Conservation (phyloP, 1,140 invertebrate species). For the Bombus superbus region DNA sequence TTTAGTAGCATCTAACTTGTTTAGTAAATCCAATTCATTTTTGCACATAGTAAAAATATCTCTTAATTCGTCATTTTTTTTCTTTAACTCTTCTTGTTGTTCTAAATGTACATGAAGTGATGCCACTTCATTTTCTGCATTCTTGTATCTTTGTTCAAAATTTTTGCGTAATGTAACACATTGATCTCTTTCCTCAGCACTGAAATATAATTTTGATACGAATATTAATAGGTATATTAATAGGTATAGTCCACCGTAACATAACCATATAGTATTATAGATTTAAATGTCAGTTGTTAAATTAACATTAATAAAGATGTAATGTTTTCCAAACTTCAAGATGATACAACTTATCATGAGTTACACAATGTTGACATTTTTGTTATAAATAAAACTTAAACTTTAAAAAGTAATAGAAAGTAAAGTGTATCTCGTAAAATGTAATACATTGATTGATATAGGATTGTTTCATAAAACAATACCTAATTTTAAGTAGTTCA, state of each 20-base stretch:
- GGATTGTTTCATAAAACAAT: background rate
- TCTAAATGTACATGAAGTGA: slow-evolving; percentile 73
- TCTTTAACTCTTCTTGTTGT: slow-evolving; percentile 70
- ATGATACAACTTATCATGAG: background rate
- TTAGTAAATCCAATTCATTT: slow-evolving; percentile 78
- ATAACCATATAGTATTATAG: background rate
- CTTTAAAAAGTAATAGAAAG: background rate
- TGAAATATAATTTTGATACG: slow-evolving; percentile 50
- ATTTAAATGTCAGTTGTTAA: background rate
- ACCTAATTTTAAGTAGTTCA: slow-evolving; percentile 82
- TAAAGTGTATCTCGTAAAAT: background rate
- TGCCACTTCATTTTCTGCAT: slow-evolving; percentile 70
- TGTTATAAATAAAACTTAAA: background rate
- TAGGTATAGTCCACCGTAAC: background rate
- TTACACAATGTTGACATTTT: background rate
- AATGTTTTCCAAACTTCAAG: slow-evolving; percentile 17
- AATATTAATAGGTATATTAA: slow-evolving; percentile 21
- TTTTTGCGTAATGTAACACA: slow-evolving; percentile 73
- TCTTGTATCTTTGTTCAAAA: slow-evolving; percentile 72
- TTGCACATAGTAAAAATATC: slow-evolving; percentile 75
- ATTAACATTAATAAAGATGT: background rate
- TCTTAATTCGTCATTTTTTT: slow-evolving; percentile 69
- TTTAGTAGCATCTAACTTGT: slow-evolving; percentile 76
- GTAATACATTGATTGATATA: background rate
- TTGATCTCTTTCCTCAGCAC: slow-evolving; percentile 79